Evolutionary conservation across 2,888 invertebrate genomes (phyloP).

Genomic region (Itoplectis maculator): DNA sequence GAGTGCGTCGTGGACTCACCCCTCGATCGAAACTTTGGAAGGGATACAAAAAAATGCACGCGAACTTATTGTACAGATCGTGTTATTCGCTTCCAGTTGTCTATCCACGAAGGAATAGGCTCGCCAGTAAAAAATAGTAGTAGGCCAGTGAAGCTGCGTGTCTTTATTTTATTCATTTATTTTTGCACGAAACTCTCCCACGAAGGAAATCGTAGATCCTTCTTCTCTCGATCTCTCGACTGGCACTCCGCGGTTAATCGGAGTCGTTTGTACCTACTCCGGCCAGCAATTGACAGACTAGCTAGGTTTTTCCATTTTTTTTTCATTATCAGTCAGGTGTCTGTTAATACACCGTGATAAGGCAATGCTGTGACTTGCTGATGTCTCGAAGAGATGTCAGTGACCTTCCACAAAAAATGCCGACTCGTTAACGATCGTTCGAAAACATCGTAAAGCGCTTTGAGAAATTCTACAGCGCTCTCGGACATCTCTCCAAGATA

Average conservation of each 20-base stretch:
- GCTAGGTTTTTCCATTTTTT: constrained; percentile 72
- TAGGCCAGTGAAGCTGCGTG: constrained; percentile 60
- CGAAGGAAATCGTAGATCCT: constrained; percentile 23
- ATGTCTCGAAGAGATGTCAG: constrained; percentile 66
- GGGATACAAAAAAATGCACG: constrained; percentile 11
- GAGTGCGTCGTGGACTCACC: background rate
- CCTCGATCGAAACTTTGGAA: constrained; percentile 3
- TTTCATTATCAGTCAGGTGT: constrained; percentile 80
- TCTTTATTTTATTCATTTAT: constrained; percentile 34
- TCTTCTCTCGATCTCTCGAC: constrained; percentile 42
- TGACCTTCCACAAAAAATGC: constrained; percentile 19
- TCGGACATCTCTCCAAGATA: constrained; percentile 60
- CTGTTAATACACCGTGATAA: constrained; percentile 79
- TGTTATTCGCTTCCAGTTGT: constrained; percentile 12
- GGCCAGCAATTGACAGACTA: constrained; percentile 81
- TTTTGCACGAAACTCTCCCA: background rate
- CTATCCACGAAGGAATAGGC: constrained; percentile 6
- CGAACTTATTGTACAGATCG: constrained; percentile 16
- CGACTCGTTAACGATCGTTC: background rate
- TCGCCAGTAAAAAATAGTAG: constrained; percentile 46
- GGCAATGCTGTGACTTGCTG: constrained; percentile 81
- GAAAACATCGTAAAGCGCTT: constrained; percentile 24
- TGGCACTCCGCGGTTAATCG: constrained; percentile 35
- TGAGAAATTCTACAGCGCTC: constrained; percentile 12
- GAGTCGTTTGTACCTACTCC: constrained; percentile 63